These are phyloP conservation scores for Agrilus biguttatus DNA, from an alignment of 2,888 invertebrate species.

Conservation along the genomic window DNA sequence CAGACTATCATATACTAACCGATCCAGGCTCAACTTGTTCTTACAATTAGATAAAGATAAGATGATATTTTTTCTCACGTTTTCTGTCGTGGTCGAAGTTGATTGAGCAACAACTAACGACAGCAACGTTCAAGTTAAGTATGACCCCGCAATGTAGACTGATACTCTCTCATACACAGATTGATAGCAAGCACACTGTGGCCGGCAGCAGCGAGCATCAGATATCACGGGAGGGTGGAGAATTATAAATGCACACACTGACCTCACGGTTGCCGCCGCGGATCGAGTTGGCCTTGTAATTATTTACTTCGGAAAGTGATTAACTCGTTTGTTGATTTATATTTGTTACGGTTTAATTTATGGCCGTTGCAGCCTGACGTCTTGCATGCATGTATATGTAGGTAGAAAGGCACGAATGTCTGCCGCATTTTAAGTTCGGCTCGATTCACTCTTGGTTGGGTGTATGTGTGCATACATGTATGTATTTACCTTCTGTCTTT, in stretches of 20 bases:
- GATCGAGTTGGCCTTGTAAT: conserved; percentile 30
- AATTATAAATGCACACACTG: conserved; percentile 12
- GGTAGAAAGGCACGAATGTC: conserved; percentile 29
- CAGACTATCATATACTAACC: too few species aligned
- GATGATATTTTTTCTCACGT: too few species aligned
- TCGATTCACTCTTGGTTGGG: neutral
- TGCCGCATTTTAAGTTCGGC: conserved; percentile 31
- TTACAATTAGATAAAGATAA: too few species aligned
- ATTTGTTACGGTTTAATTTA: conserved; percentile 29
- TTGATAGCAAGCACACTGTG: neutral
- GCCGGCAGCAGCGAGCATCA: neutral
- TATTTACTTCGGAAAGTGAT: conserved; percentile 34
- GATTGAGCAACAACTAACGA: too few species aligned
- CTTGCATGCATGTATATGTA: conserved; percentile 28
- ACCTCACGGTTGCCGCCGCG: conserved; percentile 14
- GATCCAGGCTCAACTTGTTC: too few species aligned
- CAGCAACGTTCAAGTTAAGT: neutral
- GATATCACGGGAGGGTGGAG: conserved; percentile 8
- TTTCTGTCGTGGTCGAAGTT: too few species aligned
- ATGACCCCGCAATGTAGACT: conserved; percentile 1
- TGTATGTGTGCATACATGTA: too few species aligned
- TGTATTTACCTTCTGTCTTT: too few species aligned
- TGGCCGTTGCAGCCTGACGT: conserved; percentile 27
- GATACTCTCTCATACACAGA: neutral
- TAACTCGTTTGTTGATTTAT: conserved; percentile 36